These are phyloP conservation scores for rabbit (Oryctolagus cuniculus) DNA, from an alignment of 2,113 vertebrate species.

Conservation along the genomic window DNA sequence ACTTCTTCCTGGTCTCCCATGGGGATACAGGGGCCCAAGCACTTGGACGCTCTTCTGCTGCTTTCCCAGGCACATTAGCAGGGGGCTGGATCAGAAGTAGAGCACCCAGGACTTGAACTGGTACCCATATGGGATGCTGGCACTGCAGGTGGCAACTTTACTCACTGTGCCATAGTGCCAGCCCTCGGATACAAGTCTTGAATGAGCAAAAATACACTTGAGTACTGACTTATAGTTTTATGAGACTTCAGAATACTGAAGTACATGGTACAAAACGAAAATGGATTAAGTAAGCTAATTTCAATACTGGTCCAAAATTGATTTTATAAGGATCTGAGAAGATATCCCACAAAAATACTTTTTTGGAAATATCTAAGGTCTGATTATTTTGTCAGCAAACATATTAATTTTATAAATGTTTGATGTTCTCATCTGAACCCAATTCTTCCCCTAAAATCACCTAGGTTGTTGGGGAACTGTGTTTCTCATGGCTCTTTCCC, in stretches of 20 bases:
- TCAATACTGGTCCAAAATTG: not conserved
- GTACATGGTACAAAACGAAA: not conserved
- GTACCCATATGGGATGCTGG: too few species aligned
- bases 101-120: too few species aligned
- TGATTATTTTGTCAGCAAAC: not conserved
- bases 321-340: not conserved
- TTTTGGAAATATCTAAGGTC: not conserved
- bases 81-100: too few species aligned
- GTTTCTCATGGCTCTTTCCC: not conserved
- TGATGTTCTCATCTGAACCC: rapidly evolving
- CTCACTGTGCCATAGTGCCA: too few species aligned
- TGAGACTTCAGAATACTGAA: not conserved
- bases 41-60: too few species aligned
- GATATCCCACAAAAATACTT: not conserved
- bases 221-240: not conserved
- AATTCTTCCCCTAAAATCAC: not conserved
- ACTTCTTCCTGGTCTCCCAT: too few species aligned
- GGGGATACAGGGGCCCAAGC: too few species aligned
- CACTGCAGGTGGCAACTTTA: too few species aligned
- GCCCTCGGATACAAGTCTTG: not conserved
- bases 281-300: not conserved
- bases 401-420: not conserved
- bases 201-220: not conserved
- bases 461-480: not conserved
- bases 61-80: too few species aligned